Conservation (phyloP, 2,888 invertebrate species). For the Itoplectis maculator region DNA sequence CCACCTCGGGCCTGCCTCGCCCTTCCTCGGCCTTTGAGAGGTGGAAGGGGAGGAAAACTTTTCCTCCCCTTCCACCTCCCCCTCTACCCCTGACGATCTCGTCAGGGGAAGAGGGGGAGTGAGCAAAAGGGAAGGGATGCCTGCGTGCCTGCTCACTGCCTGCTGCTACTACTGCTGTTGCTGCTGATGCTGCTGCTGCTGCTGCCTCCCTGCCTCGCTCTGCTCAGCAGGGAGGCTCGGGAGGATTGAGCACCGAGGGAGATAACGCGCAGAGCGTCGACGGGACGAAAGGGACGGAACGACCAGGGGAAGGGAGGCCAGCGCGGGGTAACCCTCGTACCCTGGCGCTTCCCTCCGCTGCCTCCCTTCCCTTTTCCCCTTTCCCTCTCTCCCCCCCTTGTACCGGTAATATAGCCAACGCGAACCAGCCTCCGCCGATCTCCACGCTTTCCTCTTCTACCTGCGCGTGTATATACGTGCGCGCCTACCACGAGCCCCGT, state of each 20-base stretch:
- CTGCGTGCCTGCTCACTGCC: no score
- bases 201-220: no score
- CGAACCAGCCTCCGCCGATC: conserved; percentile 2
- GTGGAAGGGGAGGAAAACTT: no score
- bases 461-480: conserved; percentile 57
- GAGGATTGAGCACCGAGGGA: conserved; percentile 20
- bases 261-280: not conserved
- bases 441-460: conserved; percentile 38
- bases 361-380: not conserved
- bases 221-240: conserved; percentile 2
- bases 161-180: not conserved
- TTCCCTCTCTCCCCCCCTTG: conserved; percentile 1
- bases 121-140: conserved; percentile 1
- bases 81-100: no score
- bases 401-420: conserved; percentile 4
- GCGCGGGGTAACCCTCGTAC: conserved; percentile 2
- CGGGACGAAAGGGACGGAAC: not conserved
- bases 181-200: not conserved
- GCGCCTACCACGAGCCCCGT: conserved; percentile 31
- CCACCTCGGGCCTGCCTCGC: conserved; percentile 68
- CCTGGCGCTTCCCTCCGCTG: not conserved
- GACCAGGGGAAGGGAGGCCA: not conserved
- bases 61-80: no score
- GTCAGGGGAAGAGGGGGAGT: no score
- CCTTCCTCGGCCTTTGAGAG: conserved; percentile 9